phyloP scores from a whole-genome alignment of 2,888 invertebrate genomes.

The Buathra laborator region DNA sequence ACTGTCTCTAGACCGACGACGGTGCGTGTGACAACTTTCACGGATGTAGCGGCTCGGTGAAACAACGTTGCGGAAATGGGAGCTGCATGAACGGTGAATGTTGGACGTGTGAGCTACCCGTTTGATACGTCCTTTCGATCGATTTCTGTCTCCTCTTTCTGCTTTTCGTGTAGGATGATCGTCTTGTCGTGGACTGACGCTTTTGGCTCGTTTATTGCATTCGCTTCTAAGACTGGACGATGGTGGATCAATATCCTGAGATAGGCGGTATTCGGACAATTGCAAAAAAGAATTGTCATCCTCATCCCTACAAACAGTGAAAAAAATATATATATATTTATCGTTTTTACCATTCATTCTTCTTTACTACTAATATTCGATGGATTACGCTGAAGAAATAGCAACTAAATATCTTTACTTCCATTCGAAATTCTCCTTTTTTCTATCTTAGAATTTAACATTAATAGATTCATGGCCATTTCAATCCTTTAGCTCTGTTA shows the following conservation, averaged over 20 bases:
- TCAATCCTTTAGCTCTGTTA: neutral
- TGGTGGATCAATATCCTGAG: too few relatives aligned
- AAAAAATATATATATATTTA: neutral
- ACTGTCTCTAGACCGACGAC: neutral
- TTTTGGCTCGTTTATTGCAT: too few relatives aligned
- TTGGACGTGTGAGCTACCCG: too few relatives aligned
- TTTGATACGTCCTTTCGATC: too few relatives aligned
- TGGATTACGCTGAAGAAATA: too few relatives aligned
- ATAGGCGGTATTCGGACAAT: too few relatives aligned
- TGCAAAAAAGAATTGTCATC: neutral
- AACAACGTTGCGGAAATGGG: neutral
- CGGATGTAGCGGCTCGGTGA: too few relatives aligned
- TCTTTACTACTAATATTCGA: too few relatives aligned
- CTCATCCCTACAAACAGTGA: neutral
- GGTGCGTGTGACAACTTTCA: neutral
- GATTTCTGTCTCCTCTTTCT: too few relatives aligned
- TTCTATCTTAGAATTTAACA: neutral
- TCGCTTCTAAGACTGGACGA: too few relatives aligned
- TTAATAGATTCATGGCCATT: neutral
- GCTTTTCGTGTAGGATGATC: too few relatives aligned
- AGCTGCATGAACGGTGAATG: neutral
- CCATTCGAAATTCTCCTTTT: neutral
- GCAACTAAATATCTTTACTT: neutral
- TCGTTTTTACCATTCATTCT: neutral
- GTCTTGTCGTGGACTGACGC: too few relatives aligned